Base-by-base conservation (phyloP, 2,797 vertebrate genomes). In the Enteromius fasciolatus region DNA sequence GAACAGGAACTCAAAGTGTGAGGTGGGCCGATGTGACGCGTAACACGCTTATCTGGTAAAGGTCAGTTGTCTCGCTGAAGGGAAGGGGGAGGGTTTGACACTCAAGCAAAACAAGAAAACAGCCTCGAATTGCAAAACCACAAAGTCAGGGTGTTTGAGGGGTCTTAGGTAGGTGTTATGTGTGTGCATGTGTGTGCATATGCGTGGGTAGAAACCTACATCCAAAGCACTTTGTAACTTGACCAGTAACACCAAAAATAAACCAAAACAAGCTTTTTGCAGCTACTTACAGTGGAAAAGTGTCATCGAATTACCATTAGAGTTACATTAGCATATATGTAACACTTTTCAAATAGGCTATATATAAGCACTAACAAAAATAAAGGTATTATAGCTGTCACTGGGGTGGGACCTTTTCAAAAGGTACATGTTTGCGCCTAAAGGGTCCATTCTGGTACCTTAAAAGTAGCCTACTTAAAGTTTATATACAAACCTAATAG, bases 61-160 rank as follows among this genome's bases (percentile, higher is more conserved):
- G 86, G 86, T 87, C 86, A 87, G 80, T 76, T 54, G 52, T 70
- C 57, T 68, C 57, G 10, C 41, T 74, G 20, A 81, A 75, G 83
- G 80, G 66, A 87, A 83, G 59, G 39, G 76, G 86, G 82, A 80
- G 76, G 77, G 76, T 61, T 83, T 83, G 76, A 73, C 79, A 68
- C 66, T 83, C 59, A 74, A 57, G 79, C 83, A 78, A 87, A 87
- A 87, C 83, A 87, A 77, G 73, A 76, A 84, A 84, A 78, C 79
- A 82, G 75, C 54, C 14, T 81, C n/a, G 31, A 46, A 39, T 74
- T 39, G 61, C 31, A 73, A 74, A 28, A 83, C 80, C 76, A 36
- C 83, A 83, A 44, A 15, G 17, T 61, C 10, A 80, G 28, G 48
- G n/a, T 80, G 80, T 59, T 59, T 63, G 73, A 83, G 52, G 64